Conservation (phyloP, 2,113 vertebrate genomes). For the Collichthys lucidus region DNA sequence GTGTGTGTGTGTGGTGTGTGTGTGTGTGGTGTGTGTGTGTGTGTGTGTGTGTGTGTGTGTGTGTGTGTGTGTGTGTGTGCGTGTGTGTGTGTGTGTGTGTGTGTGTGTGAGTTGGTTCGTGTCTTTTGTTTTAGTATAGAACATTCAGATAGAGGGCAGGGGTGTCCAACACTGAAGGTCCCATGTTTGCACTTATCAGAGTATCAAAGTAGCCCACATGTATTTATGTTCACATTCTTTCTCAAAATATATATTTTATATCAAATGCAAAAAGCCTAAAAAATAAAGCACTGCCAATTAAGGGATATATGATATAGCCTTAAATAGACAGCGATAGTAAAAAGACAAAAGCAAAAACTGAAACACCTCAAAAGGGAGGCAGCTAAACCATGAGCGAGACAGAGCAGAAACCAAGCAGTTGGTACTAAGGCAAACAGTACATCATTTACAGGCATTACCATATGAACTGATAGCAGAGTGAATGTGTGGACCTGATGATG, state of each 20-base stretch:
- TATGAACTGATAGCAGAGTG: conserved; percentile 56
- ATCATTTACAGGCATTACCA: conserved; percentile 52
- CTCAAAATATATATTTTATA: neutral
- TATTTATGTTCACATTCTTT: neutral
- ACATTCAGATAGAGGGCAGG: conserved; percentile 43
- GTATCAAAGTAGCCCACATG: neutral
- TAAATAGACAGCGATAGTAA: neutral
- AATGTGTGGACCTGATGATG: conserved; percentile 70
- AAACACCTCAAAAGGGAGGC: conserved; percentile 32
- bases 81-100: neutral
- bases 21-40: conserved; percentile 30
- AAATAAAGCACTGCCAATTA: neutral
- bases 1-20: conserved; percentile 25
- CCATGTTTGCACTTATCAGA: conserved; percentile 10
- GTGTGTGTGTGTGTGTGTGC: conserved; percentile 27
- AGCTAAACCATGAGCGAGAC: conserved; percentile 25
- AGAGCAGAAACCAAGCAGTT: conserved; percentile 49
- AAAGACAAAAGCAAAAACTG: neutral
- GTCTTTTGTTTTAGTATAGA: conserved; percentile 27
- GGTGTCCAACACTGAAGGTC: conserved; percentile 13
- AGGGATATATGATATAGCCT: neutral
- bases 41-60: conserved; percentile 7
- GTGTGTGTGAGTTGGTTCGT: conserved; percentile 12
- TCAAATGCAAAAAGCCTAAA: neutral
- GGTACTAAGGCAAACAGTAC: conserved; percentile 62